Base-by-base conservation (phyloP, 2,888 invertebrate genomes). In the Dendrolimus pini region DNA sequence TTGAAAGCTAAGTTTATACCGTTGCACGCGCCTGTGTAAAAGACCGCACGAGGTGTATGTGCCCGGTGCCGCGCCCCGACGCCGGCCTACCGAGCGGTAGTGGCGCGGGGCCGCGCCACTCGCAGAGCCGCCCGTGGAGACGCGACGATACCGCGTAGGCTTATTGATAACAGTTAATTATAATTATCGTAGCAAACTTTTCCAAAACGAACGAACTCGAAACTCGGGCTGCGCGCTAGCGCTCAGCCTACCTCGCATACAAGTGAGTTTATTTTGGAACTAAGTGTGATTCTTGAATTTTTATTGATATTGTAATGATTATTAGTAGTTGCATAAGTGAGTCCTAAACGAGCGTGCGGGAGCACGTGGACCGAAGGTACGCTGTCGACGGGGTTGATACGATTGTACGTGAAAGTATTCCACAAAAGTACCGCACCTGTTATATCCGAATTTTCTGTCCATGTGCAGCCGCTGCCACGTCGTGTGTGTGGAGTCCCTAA, bases 201-300 rank as follows among this genome's bases (percentile, higher is more conserved):
- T 91, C 91, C 91, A 91, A 91, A 91, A 91, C 91, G 91, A 91
- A 91, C 91, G 88, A 91, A 91, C 91, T 91, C 91, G 90, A 91
- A 90, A 91, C 86, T 91, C 88, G 91, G 91, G 91, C 89, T 90
- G 88, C 78, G 91, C 90, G 89, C 83, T 75, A 79, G 89, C 89
- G 88, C 89, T 78, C 90, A 90, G 90, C 93, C 93, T 93, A 92
- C 93, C 93, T 93, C 93, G 93, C 93, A 93, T 89, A 92, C 92
- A 93, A 93, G 93, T 93, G 93, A 93, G 93, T 93, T 93, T 93
- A 93, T 93, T 93, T 93, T 93, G 93, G 93, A 91, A 93, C 93
- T 93, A 93, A 93, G 93, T 93, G 93, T 93, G 93, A 93, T 93
- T 93, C 93, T 93, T 93, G 93, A 89, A 90, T 91, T 91, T 91